Percentiles rank a stretch among this genome's conserved stretches.
Conservation (phyloP, 2,113 vertebrate genomes). For the Scolopax mira region DNA sequence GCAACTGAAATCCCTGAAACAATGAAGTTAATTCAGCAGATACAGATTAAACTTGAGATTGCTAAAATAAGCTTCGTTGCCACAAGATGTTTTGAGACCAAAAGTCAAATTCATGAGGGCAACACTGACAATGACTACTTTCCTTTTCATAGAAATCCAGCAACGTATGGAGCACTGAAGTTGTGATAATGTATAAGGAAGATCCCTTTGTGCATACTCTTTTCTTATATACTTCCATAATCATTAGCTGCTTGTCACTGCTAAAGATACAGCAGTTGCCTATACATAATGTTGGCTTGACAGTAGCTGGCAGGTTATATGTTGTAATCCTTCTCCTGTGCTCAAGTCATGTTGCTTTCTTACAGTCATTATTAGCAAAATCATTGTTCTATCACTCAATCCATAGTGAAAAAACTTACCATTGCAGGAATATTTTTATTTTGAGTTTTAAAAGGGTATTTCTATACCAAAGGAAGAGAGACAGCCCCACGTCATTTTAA, state of each 20-base stretch:
- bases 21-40: not conserved
- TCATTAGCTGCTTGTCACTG: not conserved
- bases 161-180: not conserved
- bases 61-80: not conserved
- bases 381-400: not conserved
- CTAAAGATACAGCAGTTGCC: not conserved
- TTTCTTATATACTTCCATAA: not conserved
- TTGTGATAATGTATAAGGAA: fast-evolving
- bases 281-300: not conserved
- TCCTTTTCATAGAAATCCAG: not conserved
- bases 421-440: not conserved
- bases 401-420: not conserved
- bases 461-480: not conserved
- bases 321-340: not conserved
- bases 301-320: not conserved
- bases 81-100: not conserved
- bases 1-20: not conserved
- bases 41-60: not conserved
- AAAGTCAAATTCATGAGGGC: not conserved
- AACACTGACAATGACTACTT: not conserved
- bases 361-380: not conserved
- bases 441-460: not conserved
- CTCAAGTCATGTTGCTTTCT: not conserved
- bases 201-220: not conserved
- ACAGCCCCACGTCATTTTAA: not conserved